Evolutionary conservation across 2,888 invertebrate genomes (phyloP).

Genomic region (Lasioglossum zephyrum): DNA sequence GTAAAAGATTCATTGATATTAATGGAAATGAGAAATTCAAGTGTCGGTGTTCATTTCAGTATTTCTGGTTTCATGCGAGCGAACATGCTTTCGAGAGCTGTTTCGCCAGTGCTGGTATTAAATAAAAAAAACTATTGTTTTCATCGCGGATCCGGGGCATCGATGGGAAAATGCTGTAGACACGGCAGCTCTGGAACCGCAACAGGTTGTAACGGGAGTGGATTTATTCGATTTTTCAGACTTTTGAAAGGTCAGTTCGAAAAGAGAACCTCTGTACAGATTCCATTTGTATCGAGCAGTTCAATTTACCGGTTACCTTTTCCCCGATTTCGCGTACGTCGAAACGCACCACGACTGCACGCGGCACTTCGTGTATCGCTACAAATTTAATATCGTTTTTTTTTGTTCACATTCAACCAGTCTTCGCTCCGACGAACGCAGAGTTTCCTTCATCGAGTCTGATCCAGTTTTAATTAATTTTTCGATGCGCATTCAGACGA

Average conservation of each 20-base stretch:
- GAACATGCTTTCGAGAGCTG: neutral
- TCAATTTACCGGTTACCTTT: conserved; percentile 12
- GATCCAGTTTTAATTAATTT: neutral
- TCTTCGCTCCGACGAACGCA: neutral
- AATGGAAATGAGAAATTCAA: neutral
- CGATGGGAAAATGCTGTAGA: conserved; percentile 15
- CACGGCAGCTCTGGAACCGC: conserved; percentile 16
- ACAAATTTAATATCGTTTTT: conserved; percentile 6
- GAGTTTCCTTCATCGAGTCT: neutral
- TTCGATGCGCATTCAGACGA: neutral
- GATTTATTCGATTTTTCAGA: conserved; percentile 32
- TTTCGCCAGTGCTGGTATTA: neutral
- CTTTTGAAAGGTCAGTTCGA: conserved; percentile 17
- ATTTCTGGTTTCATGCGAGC: neutral
- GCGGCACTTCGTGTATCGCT: neutral
- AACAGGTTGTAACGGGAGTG: conserved; percentile 47
- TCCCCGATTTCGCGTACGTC: neutral
- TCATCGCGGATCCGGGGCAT: neutral
- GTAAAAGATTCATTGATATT: neutral
- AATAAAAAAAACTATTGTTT: conserved; percentile 1
- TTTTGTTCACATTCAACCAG: neutral
- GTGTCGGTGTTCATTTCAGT: neutral
- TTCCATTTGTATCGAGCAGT: conserved; percentile 24
- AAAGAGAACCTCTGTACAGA: neutral
- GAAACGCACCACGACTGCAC: neutral